Percentiles rank a stretch among this genome's conserved stretches.
These are phyloP conservation scores for Taeniopygia guttata DNA, from an alignment of 2,797 vertebrate genomes.

Conservation along the genomic window DNA sequence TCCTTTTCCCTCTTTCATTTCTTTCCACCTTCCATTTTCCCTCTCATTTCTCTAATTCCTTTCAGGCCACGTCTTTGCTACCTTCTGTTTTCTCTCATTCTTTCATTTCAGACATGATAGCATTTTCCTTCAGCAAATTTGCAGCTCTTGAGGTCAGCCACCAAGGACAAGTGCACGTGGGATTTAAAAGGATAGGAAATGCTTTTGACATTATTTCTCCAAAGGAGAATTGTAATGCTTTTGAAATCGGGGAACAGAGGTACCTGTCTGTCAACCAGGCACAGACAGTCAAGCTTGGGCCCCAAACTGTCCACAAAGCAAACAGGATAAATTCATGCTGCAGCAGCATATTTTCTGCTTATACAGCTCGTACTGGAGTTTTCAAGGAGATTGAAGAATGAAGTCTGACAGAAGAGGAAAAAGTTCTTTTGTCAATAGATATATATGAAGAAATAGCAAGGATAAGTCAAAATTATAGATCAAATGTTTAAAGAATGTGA, in stretches of 20 bases:
- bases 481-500: background rate
- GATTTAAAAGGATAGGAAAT: background rate
- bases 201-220: background rate
- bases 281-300: background rate
- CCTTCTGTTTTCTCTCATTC: conserved; percentile 2
- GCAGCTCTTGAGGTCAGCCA: background rate
- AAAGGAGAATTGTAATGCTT: background rate
- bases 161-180: background rate
- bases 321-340: conserved; percentile 15
- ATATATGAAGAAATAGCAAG: background rate
- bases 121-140: conserved; percentile 25
- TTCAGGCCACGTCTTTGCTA: background rate
- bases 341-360: conserved; percentile 21
- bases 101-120: background rate
- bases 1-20: background rate
- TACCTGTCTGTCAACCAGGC: background rate
- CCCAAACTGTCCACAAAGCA: background rate
- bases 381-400: conserved; percentile 13
- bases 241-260: background rate
- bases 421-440: background rate
- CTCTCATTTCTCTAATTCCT: background rate
- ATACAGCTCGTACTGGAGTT: background rate
- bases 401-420: background rate
- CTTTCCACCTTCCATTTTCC: background rate
- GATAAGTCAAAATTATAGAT: background rate